Evolutionary conservation across 1,140 invertebrate genomes (phyloP).

Genomic region (Drosophila nannoptera): DNA sequence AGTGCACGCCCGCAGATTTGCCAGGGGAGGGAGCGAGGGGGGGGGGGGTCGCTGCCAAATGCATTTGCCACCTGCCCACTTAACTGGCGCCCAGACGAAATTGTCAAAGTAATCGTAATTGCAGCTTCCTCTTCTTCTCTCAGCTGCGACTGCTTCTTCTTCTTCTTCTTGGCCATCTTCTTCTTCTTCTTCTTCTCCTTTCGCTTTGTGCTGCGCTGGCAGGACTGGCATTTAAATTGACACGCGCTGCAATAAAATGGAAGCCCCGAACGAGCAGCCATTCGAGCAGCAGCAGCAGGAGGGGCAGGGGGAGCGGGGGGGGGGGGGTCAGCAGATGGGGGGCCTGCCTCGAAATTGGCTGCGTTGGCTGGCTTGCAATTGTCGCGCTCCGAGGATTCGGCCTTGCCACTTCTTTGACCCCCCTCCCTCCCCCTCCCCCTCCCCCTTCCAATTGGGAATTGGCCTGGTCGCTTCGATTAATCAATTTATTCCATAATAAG

Average conservation of each 20-base stretch:
- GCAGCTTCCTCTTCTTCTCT: conserved; percentile 20
- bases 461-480: background rate
- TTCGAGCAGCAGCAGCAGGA: background rate
- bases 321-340: too few relatives aligned
- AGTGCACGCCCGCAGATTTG: too few relatives aligned
- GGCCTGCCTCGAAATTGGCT: too few relatives aligned
- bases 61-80: conserved; percentile 46
- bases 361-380: too few relatives aligned
- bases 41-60: conserved; percentile 14
- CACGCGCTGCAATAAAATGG: conserved; percentile 49
- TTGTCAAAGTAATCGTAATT: conserved; percentile 57
- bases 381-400: conserved; percentile 16
- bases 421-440: too few relatives aligned
- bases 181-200: background rate
- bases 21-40: too few relatives aligned
- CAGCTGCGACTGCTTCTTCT: conserved; percentile 14
- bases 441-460: background rate
- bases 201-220: too few relatives aligned
- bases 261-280: conserved; percentile 30
- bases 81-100: conserved; percentile 19
- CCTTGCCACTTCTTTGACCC: conserved; percentile 20
- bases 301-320: background rate
- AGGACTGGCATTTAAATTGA: conserved; percentile 38
- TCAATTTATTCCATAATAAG: background rate
- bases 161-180: background rate